Percentiles rank a stretch among this genome's conserved stretches.
phyloP scores from a whole-genome alignment of 2,888 invertebrate genomes.

The Stramonita haemastoma region DNA sequence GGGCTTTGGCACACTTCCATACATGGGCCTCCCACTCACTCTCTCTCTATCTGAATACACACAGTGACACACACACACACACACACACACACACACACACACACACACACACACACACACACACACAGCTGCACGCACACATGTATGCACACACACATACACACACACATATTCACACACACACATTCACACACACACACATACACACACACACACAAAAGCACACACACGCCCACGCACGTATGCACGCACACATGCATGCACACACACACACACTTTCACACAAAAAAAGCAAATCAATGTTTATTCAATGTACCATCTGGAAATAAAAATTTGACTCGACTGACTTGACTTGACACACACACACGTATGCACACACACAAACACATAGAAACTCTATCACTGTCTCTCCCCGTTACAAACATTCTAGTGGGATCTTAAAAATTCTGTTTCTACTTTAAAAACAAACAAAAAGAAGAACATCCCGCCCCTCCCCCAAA shows the following conservation, averaged over 20 bases:
- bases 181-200: not conserved
- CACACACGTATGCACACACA: not conserved
- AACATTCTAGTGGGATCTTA: not conserved
- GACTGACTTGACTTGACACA: not conserved
- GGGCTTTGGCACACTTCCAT: not conserved
- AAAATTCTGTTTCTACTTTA: too few relatives aligned
- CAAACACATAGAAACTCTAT: not conserved
- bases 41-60: not conserved
- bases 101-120: conserved; percentile 5
- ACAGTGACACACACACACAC: not conserved
- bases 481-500: too few relatives aligned
- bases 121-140: too few relatives aligned
- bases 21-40: not conserved
- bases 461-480: not conserved
- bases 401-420: not conserved
- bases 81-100: not conserved
- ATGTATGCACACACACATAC: not conserved
- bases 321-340: not conserved
- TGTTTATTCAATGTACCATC: too few relatives aligned
- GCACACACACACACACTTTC: not conserved
- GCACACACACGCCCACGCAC: not conserved
- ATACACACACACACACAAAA: too few relatives aligned
- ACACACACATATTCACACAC: not conserved
- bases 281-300: too few relatives aligned
- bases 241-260: not conserved